A percentile compares a stretch with the other conserved stretches of the same genome.
phyloP scores from a whole-genome alignment of 1,140 invertebrate species.

The Chironomus striatipennis region DNA sequence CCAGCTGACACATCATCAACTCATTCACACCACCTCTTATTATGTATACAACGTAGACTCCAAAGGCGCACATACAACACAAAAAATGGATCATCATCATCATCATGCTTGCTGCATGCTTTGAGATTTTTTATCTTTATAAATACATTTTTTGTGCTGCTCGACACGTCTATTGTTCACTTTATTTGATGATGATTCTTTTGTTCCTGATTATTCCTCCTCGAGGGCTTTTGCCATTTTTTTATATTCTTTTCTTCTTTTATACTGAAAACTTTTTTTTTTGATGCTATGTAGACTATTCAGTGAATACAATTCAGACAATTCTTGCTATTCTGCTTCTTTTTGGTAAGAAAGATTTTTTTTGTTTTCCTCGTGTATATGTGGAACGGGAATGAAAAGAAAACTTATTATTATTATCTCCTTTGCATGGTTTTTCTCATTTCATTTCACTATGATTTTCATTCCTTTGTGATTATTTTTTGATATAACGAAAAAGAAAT shows the following conservation, averaged over 20 bases:
- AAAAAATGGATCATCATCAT: neutral
- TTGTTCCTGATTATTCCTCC: constrained; percentile 7
- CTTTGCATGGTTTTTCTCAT: too few relatives aligned
- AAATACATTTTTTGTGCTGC: neutral
- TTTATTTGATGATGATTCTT: constrained; percentile 11
- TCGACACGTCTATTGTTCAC: constrained; percentile 11
- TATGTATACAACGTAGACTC: too few relatives aligned
- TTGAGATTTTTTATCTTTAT: neutral
- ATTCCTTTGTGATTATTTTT: too few relatives aligned
- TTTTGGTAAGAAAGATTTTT: neutral
- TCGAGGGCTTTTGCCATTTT: constrained; percentile 6
- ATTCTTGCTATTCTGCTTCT: neutral
- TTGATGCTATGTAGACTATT: too few relatives aligned
- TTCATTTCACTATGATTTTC: too few relatives aligned
- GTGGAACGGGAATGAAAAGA: too few relatives aligned
- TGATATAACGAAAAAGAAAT: too few relatives aligned
- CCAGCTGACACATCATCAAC: too few relatives aligned
- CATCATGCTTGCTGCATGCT: constrained; percentile 11
- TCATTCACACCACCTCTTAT: too few relatives aligned
- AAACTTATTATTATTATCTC: too few relatives aligned
- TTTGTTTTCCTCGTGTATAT: too few relatives aligned
- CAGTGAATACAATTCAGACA: neutral
- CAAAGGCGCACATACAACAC: too few relatives aligned
- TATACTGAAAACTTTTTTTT: neutral
- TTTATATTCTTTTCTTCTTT: neutral